Base-by-base conservation (phyloP, 2,113 vertebrate species). In the Microcebus lehilahytsara region DNA sequence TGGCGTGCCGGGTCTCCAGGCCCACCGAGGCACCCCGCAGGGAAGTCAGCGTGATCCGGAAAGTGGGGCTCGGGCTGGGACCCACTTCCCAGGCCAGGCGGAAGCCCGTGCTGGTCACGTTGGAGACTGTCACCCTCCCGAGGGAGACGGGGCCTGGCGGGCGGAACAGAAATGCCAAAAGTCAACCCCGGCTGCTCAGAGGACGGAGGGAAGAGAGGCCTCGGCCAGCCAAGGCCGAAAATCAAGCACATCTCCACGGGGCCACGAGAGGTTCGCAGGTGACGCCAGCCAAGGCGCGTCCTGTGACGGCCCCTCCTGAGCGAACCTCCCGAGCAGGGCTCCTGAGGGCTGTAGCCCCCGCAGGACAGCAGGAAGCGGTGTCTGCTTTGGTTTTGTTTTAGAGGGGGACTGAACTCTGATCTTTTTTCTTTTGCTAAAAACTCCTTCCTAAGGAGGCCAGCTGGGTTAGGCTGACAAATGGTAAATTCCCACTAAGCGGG, bases 11-110 rank as follows among this genome's bases (percentile, higher is more conserved):
- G 25, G 84, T 98, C 92, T 97, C 92, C 81, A 69, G n/a, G 34
- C 27, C 10, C 13, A 56, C 0, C 6, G 97, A 42, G 8, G 98
- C 87, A 42, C 96, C 34, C 32, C 93, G 93, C 6, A 81, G 30
- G 0, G 97, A 96, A 32, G 85, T 93, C 30, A 99, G 19, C 4
- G 87, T 79, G 81, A 98, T 93, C 1, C 72, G n/a, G 67, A 98
- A 98, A 78, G 25, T 22, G 53, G 84, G 37, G 58, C 0, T 42
- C 46, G 10, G 46, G 51, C 85, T 0, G n/a, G 84, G 40, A 0
- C 85, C 89, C 0, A 37, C 67, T 22, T 0, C 37, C 42, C 85
- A 91, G 0, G 23, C 71, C 46, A 93, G 14, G 9, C 64, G 91
- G 51, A 97, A 97, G 64, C 74, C 13, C 1, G 79, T 93, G 91